Base-by-base conservation (phyloP, 2,113 vertebrate genomes). In the Phyllostomus hastatus region DNA sequence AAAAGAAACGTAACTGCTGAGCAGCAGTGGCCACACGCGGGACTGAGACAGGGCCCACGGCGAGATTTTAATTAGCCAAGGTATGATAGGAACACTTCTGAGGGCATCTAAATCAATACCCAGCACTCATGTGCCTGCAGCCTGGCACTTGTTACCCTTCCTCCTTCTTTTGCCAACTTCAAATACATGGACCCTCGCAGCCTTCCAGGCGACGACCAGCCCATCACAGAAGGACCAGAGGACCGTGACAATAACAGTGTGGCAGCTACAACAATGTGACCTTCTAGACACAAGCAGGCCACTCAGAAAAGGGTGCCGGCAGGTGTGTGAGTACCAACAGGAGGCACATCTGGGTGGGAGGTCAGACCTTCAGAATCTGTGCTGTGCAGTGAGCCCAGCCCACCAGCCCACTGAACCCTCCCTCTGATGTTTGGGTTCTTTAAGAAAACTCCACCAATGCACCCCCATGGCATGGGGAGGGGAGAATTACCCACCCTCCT, bases 11-110 rank as follows among this genome's bases (percentile, higher is more conserved):
- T 3, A 4, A 54, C 0, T 1, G 28, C 22, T 0, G 3, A 2
- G 1, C 0, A 2, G 38, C 4, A 17, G 52, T 1, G 43, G n/a
- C 28, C 0, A 2, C 8, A 12, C 16, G 1, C 1, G 28, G 0
- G 12, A 24, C 33, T 0, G 3, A 28, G 35, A 17, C 14, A 1
- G 8, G 10, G 14, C 2, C 4, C 38, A 6, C 2, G 1, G 1
- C 0, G 7, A 2, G 20, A 19, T 35, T 19, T 59, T 8, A 24
- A n/a, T 5, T 1, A 61, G 66, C 17, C 26, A 7, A 9, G n/a
- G 35, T 4, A 8, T 28, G 4, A 15, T 1, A 0, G 8, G 52
- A 28, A 2, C 1, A 15, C 2, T 1, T 22, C 52, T 6, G 8
- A 28, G 14, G 26, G 12, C 31, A 17, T 33, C 38, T 1, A 6